phyloP scores from a whole-genome alignment of 2,113 vertebrate genomes.

The Benitochromis conjunctus region DNA sequence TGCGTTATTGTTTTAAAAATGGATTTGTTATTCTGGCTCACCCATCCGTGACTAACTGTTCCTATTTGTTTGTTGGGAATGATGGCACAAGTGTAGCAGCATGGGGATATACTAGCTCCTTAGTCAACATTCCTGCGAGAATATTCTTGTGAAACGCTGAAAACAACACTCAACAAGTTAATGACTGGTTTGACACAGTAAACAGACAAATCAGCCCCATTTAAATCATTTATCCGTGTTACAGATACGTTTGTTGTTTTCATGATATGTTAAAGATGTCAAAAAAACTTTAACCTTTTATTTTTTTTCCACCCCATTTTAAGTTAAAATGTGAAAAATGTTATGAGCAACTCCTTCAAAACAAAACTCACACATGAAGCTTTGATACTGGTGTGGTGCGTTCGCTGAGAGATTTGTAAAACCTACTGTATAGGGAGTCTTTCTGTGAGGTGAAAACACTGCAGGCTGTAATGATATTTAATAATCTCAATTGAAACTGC shows the following conservation, averaged over 20 bases:
- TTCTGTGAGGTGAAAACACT: constrained; percentile 11
- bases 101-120: background rate
- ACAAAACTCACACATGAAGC: background rate
- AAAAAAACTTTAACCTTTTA: background rate
- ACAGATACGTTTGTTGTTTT: background rate
- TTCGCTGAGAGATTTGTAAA: constrained; percentile 6
- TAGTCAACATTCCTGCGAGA: background rate
- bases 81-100: background rate
- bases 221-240: background rate
- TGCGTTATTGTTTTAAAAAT: constrained; percentile 16
- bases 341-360: background rate
- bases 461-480: constrained; percentile 15
- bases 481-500: constrained; percentile 14
- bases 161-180: background rate
- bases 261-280: background rate
- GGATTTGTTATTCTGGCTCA: constrained; percentile 6
- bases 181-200: background rate
- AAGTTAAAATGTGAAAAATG: background rate
- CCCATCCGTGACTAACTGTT: constrained; percentile 10
- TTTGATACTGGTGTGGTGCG: background rate
- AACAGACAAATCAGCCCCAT: background rate
- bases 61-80: background rate
- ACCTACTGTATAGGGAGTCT: background rate
- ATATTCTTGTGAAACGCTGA: background rate
- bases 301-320: background rate